phyloP scores from a whole-genome alignment of 2,888 invertebrate species.

The Cyrtodaria siliqua region DNA sequence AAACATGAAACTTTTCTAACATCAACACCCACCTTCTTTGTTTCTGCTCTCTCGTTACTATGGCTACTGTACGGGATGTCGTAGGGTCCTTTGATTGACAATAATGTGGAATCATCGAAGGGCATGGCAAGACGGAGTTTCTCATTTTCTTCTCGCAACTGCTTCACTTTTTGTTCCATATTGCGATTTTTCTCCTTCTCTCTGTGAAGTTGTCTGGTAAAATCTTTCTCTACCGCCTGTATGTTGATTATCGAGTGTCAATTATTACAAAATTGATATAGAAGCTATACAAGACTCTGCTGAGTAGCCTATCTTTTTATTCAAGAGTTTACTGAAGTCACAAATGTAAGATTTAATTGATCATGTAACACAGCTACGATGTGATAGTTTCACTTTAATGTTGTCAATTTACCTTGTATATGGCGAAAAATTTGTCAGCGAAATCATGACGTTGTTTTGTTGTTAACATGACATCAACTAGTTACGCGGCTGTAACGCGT shows the following conservation, averaged over 20 bases:
- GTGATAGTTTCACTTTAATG: no score
- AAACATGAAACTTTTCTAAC: no score
- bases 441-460: no score
- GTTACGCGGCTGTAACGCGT: no score
- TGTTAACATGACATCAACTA: no score
- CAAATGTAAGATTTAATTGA: no score
- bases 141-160: conserved; percentile 78
- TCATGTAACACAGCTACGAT: no score
- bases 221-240: conserved; percentile 81
- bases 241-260: conserved; percentile 3
- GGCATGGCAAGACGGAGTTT: conserved; percentile 76
- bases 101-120: conserved; percentile 70
- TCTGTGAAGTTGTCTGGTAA: conserved; percentile 71
- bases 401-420: no score
- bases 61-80: conserved; percentile 76
- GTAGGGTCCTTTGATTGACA: conserved; percentile 61
- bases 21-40: conserved; percentile 74
- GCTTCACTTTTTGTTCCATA: conserved; percentile 75
- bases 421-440: no score
- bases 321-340: no score
- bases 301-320: no score
- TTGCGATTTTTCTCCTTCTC: conserved; percentile 79
- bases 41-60: conserved; percentile 68
- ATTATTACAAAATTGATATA: neutral
- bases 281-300: no score